Evolutionary conservation across 2,888 invertebrate genomes (phyloP).

Genomic region (Troides aeacus): DNA sequence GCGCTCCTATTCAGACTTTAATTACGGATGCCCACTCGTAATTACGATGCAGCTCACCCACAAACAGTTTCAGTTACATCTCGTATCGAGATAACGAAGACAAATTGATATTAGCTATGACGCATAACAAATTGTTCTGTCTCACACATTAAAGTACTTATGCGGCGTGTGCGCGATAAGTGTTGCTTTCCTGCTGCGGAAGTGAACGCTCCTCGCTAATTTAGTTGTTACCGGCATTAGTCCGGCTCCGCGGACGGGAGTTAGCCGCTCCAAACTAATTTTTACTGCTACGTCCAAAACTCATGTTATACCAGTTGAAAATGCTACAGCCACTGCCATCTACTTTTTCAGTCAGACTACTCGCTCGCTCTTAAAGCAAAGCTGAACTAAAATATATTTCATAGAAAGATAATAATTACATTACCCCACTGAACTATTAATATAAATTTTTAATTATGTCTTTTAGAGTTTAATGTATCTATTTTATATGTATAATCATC

Average conservation of each 20-base stretch:
- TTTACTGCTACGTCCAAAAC: slow-evolving; percentile 33
- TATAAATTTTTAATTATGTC: too few relatives aligned
- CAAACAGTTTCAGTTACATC: slow-evolving; percentile 38
- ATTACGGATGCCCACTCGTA: slow-evolving; percentile 32
- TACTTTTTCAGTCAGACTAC: slow-evolving; percentile 25
- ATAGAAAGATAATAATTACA: too few relatives aligned
- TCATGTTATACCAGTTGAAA: slow-evolving; percentile 22
- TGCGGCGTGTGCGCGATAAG: slow-evolving; percentile 56
- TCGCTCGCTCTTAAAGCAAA: slow-evolving; percentile 5
- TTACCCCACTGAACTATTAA: too few relatives aligned
- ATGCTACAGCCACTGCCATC: slow-evolving; percentile 7
- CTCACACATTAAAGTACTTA: slow-evolving; percentile 33
- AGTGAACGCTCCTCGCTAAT: slow-evolving; percentile 60
- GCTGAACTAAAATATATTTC: too few relatives aligned
- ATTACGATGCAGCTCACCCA: slow-evolving; percentile 33
- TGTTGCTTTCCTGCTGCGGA: slow-evolving; percentile 69
- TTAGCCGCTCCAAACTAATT: slow-evolving; percentile 46
- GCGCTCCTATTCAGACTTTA: slow-evolving; percentile 26
- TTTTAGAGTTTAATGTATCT: too few relatives aligned
- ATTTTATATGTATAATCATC: background rate
- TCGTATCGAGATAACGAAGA: slow-evolving; percentile 42
- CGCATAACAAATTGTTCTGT: slow-evolving; percentile 46
- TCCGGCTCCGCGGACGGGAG: slow-evolving; percentile 38
- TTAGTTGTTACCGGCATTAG: slow-evolving; percentile 59
- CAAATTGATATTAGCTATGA: slow-evolving; percentile 46